These are phyloP conservation scores for Grus americana DNA, from an alignment of 2,113 vertebrate genomes.

Conservation along the genomic window DNA sequence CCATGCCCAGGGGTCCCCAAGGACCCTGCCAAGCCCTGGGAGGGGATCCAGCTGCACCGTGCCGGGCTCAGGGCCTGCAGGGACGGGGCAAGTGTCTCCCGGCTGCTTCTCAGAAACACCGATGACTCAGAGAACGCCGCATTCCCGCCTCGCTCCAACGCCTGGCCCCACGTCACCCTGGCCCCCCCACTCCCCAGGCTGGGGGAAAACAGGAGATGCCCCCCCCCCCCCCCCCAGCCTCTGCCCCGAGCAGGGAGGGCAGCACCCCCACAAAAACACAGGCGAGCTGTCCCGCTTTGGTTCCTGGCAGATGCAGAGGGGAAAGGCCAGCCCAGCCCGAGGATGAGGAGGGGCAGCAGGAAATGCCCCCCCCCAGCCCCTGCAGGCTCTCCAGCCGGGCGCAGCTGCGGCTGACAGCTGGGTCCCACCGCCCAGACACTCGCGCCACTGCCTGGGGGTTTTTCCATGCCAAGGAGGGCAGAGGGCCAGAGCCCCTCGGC, in stretches of 20 bases:
- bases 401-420: neutral
- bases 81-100: conserved; percentile 24
- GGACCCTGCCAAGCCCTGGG: neutral
- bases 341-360: neutral
- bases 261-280: neutral
- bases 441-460: rapidly evolving
- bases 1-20: neutral
- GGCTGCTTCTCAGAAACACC: conserved; percentile 5
- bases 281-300: neutral
- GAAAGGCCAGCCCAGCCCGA: neutral
- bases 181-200: neutral
- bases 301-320: neutral
- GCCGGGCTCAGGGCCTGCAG: neutral
- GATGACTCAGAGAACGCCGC: conserved; percentile 51
- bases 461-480: neutral
- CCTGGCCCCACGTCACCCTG: conserved; percentile 41
- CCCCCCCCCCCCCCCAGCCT: neutral
- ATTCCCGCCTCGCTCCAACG: neutral
- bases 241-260: neutral
- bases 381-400: no score
- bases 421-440: neutral
- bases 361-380: neutral
- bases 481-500: neutral
- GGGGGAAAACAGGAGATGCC: neutral
- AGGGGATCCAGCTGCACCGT: neutral